Evolutionary conservation across 2,113 vertebrate genomes (phyloP).

Genomic region (Mesembrinibis cayennensis): DNA sequence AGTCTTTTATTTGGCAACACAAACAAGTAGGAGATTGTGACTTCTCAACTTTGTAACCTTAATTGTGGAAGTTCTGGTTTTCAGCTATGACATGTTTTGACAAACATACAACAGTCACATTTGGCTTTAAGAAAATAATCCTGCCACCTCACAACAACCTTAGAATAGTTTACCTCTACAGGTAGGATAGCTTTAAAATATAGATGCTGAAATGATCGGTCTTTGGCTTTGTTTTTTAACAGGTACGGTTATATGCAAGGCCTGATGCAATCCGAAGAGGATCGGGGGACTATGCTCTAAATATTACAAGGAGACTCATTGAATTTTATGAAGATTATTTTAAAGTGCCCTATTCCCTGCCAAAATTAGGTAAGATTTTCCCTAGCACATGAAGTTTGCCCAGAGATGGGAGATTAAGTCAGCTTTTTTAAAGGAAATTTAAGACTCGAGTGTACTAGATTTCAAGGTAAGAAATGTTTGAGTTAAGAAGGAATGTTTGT

Average conservation of each 20-base stretch:
- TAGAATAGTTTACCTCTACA: background rate
- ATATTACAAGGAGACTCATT: constrained; percentile 95
- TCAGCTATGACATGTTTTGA: background rate
- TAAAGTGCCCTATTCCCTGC: constrained; percentile 96
- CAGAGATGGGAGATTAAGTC: background rate
- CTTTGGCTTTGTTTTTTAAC: constrained; percentile 53
- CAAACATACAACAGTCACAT: background rate
- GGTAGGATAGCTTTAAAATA: background rate
- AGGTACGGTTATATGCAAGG: constrained; percentile 95
- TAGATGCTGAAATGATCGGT: constrained; percentile 43
- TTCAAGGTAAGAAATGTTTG: background rate
- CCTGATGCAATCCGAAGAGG: constrained; percentile 94
- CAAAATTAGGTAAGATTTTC: constrained; percentile 92
- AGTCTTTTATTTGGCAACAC: constrained; percentile 46
- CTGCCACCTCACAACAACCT: background rate
- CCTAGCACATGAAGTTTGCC: background rate
- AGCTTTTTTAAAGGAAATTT: background rate
- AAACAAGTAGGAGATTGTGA: constrained; percentile 15
- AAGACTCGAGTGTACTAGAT: background rate
- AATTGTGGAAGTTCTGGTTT: constrained; percentile 47
- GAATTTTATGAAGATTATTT: constrained; percentile 99
- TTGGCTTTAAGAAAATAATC: background rate
- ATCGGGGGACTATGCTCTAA: constrained; percentile 93
- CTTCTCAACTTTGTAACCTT: constrained; percentile 44
- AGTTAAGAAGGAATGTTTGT: background rate